These are phyloP conservation scores for Benthosema pterotum DNA, from an alignment of 2,797 vertebrate species.

Conservation along the genomic window DNA sequence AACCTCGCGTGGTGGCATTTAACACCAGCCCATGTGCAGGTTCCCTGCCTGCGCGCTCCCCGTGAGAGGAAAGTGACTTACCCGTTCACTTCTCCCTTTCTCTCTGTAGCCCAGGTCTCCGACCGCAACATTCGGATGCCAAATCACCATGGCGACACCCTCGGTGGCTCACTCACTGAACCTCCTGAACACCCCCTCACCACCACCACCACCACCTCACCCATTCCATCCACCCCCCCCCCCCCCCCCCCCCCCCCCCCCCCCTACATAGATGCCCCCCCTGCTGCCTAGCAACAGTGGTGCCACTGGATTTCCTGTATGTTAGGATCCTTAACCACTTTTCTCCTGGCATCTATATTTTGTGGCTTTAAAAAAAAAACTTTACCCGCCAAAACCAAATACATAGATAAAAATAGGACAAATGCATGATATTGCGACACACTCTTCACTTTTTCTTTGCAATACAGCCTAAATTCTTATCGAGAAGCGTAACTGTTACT, in stretches of 20 bases:
- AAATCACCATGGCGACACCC: slow-evolving; percentile 83
- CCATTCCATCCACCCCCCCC: slow-evolving; percentile 31
- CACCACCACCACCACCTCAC: slow-evolving; percentile 40
- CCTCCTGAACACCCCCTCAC: slow-evolving; percentile 66
- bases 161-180: slow-evolving; percentile 77
- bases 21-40: slow-evolving; percentile 26
- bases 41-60: slow-evolving; percentile 48
- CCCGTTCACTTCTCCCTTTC: slow-evolving; percentile 64
- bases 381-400: too few relatives aligned
- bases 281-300: slow-evolving; percentile 81
- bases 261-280: slow-evolving; percentile 31
- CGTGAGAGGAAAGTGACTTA: slow-evolving; percentile 8
- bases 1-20: slow-evolving; percentile 52
- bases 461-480: slow-evolving; percentile 59
- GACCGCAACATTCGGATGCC: slow-evolving; percentile 80
- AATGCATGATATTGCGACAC: too few relatives aligned
- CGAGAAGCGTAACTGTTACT: slow-evolving; percentile 73
- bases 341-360: too few relatives aligned
- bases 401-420: too few relatives aligned
- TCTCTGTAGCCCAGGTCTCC: slow-evolving; percentile 75
- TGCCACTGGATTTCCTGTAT: slow-evolving; percentile 80
- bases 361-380: too few relatives aligned
- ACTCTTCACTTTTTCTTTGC: too few relatives aligned
- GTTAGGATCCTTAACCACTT: slow-evolving; percentile 40
- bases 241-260: slow-evolving; percentile 30